A percentile compares a stretch with the other conserved stretches of the same genome.
phyloP scores from a whole-genome alignment of 2,113 vertebrate genomes.

The Chrysochloris asiatica region DNA sequence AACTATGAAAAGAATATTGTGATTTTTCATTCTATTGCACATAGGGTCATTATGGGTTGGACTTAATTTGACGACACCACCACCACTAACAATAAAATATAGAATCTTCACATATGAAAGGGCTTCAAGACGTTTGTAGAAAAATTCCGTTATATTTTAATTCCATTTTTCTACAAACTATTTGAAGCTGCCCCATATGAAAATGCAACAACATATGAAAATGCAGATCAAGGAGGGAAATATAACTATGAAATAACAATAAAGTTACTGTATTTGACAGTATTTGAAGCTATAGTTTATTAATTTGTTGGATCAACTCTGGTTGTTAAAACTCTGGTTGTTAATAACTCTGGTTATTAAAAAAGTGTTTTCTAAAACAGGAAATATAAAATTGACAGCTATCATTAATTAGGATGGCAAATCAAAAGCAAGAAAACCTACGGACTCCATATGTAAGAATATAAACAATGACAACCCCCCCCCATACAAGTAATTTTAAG shows the following conservation, averaged over 20 bases:
- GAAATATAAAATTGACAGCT: background rate
- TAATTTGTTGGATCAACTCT: conserved; percentile 9
- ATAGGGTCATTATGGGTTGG: no score
- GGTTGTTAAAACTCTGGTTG: background rate
- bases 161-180: background rate
- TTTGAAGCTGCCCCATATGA: no score
- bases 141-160: no score
- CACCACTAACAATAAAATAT: background rate
- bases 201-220: background rate
- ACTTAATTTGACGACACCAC: no score
- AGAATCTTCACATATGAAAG: conserved; percentile 11
- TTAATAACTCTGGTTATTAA: background rate
- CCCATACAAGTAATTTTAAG: conserved; percentile 36
- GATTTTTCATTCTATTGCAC: no score
- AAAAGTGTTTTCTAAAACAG: conserved; percentile 22
- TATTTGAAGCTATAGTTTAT: background rate
- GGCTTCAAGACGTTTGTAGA: background rate
- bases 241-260: conserved; percentile 10
- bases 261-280: conserved; percentile 42
- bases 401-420: conserved; percentile 25
- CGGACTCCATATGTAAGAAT: background rate
- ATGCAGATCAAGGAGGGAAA: conserved; percentile 18
- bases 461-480: background rate
- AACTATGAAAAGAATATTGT: conserved; percentile 7
- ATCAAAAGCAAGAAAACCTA: conserved; percentile 42